Conservation (phyloP, 2,797 vertebrate species). For the Monodelphis domestica region DNA sequence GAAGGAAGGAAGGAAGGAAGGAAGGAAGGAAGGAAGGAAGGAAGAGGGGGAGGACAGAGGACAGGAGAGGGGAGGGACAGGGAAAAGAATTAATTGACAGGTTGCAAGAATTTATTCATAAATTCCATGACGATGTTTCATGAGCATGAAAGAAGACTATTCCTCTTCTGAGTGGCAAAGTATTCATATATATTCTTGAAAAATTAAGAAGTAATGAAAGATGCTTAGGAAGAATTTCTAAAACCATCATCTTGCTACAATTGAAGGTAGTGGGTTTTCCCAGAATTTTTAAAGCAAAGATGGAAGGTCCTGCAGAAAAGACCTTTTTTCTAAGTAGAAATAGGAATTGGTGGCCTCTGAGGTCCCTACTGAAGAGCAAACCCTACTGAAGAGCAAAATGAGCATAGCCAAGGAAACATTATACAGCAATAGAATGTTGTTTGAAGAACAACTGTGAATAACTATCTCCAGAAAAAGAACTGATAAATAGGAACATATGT, state of each 20-base stretch:
- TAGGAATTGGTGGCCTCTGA: not conserved
- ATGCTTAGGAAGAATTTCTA: not conserved
- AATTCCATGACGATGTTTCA: not conserved
- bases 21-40: no score
- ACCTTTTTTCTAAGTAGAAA: no score
- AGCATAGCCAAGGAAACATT: no score
- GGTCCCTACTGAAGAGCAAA: not conserved
- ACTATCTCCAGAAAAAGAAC: no score
- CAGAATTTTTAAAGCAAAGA: not conserved
- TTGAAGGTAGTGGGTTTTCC: not conserved
- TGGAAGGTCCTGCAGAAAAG: not conserved
- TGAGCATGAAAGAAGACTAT: not conserved
- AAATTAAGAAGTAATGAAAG: constrained; percentile 4
- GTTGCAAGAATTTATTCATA: not conserved
- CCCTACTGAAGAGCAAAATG: no score
- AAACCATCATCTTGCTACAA: not conserved
- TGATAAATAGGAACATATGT: no score
- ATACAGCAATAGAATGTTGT: no score
- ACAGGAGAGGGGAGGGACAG: not conserved
- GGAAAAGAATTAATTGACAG: not conserved
- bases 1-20: no score
- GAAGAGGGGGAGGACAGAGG: not conserved
- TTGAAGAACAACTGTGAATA: no score
- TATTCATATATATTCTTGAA: not conserved
- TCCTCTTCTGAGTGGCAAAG: not conserved